Conservation (phyloP, 30 jellyfish, hydroid and myxozoan genomes). For the Clytia hemisphaerica region DNA sequence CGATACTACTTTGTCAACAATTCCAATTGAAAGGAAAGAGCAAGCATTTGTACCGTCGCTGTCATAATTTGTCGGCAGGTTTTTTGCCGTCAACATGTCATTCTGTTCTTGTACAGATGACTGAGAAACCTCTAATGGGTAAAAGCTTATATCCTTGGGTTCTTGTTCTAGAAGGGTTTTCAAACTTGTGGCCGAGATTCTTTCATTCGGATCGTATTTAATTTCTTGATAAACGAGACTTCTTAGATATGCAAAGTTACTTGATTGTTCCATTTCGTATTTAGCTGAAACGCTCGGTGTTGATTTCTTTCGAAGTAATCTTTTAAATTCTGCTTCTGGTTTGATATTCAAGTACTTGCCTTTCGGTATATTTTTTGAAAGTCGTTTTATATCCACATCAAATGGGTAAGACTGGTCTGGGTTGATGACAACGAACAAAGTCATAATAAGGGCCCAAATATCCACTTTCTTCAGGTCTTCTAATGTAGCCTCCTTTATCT, state of each 20-base stretch:
- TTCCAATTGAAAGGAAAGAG: conserved; percentile 1
- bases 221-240: not conserved
- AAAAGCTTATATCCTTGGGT: not conserved
- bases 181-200: not conserved
- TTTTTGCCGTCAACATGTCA: not conserved
- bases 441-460: conserved; percentile 17
- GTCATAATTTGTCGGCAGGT: not conserved
- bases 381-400: not conserved
- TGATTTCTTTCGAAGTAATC: not conserved
- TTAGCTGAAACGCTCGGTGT: not conserved
- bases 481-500: not conserved
- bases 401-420: conserved; percentile 24
- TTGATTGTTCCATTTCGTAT: not conserved
- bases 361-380: not conserved
- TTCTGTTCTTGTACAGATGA: not conserved
- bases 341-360: not conserved
- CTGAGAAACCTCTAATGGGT: not conserved
- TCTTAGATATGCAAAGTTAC: not conserved
- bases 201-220: not conserved
- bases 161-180: not conserved
- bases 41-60: conserved; percentile 12
- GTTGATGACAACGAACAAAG: not conserved
- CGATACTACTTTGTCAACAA: not conserved
- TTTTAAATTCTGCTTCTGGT: not conserved
- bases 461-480: conserved; percentile 17